Evolutionary conservation across 2,797 vertebrate genomes (phyloP), one percentile per base, ranked within the genome.

Genomic region (Sphaeramia orbicularis): DNA sequence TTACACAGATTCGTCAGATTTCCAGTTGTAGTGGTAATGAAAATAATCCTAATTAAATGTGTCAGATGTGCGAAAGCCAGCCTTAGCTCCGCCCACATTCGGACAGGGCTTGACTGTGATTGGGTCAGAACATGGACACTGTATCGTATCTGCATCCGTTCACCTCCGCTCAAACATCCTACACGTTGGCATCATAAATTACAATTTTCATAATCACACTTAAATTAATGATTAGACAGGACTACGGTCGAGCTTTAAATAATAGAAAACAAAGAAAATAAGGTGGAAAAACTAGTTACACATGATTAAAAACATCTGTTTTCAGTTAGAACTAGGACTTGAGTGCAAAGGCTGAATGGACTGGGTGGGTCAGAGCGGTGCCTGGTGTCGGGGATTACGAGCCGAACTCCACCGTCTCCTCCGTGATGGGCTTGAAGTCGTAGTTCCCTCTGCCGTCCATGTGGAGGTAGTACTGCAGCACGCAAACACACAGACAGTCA

Each of bases 371-470:
- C 9, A 45, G 65, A 74, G 59, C 70, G 44, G 53, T 30, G 49
- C 12, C 55, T 61, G 24, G 5, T 30, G 44, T 43, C 44, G 9
- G 37, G 14, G 66, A 81, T 86, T 96, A 99, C 13, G 98, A 99
- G 77, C 98, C 97, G 85, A 98, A 99, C 91, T 99, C 97, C 63
- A 97, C 91, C 0, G 98, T 99, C 56, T 99, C 97, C 72, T 96
- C 93, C 11, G 98, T 99, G 91, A 99, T 99, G 86, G 94, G 95
- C 86, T 97, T 98, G 91, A 99, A 99, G 53, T 98, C 97, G 3
- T 99, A 99, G 91, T 94, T 96, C 57, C 98, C 97, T 92, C 98
- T 94, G 37, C 98, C 97, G 16, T 99, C 98, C 97, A 99, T 99
- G 87, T 96, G 97, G 62, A 99, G 95, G 52, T 99, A 99, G 87